Evolutionary conservation across 2,113 vertebrate genomes (phyloP), one percentile per base, ranked within the genome.

Genomic region (Platichthys flesus): DNA sequence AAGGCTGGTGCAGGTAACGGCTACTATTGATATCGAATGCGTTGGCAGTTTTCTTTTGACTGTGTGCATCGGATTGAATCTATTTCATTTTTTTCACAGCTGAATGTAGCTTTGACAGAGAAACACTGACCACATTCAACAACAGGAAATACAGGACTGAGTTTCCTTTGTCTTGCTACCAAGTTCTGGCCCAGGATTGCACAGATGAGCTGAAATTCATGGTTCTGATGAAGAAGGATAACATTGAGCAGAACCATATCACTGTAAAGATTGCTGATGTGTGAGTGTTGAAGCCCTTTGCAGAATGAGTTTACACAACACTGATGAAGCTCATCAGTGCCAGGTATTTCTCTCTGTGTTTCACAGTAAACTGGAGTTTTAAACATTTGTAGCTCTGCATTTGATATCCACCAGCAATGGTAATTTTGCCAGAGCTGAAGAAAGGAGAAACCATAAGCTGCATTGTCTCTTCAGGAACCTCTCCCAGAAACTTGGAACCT

Each of bases 131-230:
- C 65, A 95, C 95, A 2, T 96, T 96, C 83, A 95, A 96, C 49
- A 90, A 89, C 14, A 83, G 82, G 42, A 76, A 6, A 70, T 94
- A 90, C 90, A 88, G 79, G 21, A 93, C 91, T 15, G 70, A 91
- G 62, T 93, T 94, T 90, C 93, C 95, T n/a, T 55, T 69, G 67
- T 90, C 89, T 26, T 96, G 95, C 87, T 91, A 94, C 87, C 94
- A 97, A 37, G 70, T 96, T 73, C 65, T 96, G 78, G 92, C 91
- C 1, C 93, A 95, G 74, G 96, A 96, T 68, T 95, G 94, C 70
- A 95, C 94, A 2, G 14, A 90, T 12, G 94, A 96, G 76, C 81
- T 94, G 71, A 96, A 95, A 77, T 96, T 96, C 76, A 87, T 96
- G 58, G 92, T 96, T 79, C 90, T 93, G 68, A 68, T 92, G 65